Base-by-base conservation (phyloP, 2,888 invertebrate species). In the Caenorhabditis auriculariae region DNA sequence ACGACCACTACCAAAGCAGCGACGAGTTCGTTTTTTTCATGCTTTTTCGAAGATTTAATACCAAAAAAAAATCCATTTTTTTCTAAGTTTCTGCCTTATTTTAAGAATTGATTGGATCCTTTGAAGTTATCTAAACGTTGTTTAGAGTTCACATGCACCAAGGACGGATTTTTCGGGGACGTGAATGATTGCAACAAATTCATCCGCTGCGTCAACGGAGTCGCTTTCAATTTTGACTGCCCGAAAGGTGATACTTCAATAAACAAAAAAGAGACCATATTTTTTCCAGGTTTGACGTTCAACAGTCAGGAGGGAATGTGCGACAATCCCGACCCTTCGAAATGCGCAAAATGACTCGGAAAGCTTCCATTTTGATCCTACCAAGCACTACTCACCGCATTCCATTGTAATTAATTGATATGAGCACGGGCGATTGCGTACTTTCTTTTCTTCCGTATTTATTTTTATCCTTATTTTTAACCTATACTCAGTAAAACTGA, bases 221-320 rank as follows among this genome's bases (percentile, higher is more conserved):
- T 67, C 17, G 69, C 78, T 2, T 80, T 79, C 57, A 66, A 73
- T n/a, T 80, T 80, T 42, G 75, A 79, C 42, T 80, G 80, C 32
- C 77, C 80, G 6, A 56, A 60, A 5, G 76, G 77, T 5, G n/a
- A n/a, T n/a, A n/a, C n/a, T n/a, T n/a, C n/a, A n/a, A n/a, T n/a
- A n/a, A 62, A 73, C 21, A 47, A 59, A 35, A 35, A 35, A 35
- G n/a, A 35, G 1, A 35, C 9, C n/a, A 9, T 9, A 35, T 35
- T 15, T n/a, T 15, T 15, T 44, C 12, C 19, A 50, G 57, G 57
- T 15, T 60, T 79, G 27, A 62, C 68, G 23, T 79, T 78, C 68
- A 75, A 74, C 53, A 63, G 66, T 32, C 69, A 72, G 43, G 69
- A 69, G 4, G 56, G 63, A 41, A 60, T 64, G 56, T 79, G 79